These are phyloP conservation scores for Sebastes baramenuke DNA, from an alignment of 2,797 vertebrate species.

Conservation along the genomic window DNA sequence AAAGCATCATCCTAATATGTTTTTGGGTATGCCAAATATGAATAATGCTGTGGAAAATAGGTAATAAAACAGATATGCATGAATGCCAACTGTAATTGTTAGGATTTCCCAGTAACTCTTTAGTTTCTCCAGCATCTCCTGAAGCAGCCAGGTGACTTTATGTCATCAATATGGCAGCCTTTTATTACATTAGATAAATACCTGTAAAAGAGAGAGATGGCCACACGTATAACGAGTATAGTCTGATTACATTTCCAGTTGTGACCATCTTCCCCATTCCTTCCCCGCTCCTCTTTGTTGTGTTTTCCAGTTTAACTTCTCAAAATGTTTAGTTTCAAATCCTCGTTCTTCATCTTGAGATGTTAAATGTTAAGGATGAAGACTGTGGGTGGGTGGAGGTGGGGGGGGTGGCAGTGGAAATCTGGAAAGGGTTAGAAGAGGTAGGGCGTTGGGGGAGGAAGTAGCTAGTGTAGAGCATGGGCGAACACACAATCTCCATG, in stretches of 20 bases:
- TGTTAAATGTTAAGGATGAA: conserved; percentile 33
- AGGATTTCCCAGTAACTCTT: background rate
- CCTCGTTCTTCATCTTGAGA: conserved; percentile 24
- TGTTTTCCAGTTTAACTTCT: conserved; percentile 21
- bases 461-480: conserved; percentile 70
- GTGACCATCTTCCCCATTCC: background rate
- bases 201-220: conserved; percentile 14
- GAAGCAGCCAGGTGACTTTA: conserved; percentile 46
- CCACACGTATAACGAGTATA: conserved; percentile 35
- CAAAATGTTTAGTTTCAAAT: background rate
- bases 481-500: conserved; percentile 84
- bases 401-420: conserved; percentile 58
- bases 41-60: background rate
- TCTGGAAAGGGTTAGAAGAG: conserved; percentile 80
- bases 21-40: background rate
- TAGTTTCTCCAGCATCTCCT: background rate
- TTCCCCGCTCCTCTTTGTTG: background rate
- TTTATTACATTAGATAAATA: conserved; percentile 15
- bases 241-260: conserved; percentile 34
- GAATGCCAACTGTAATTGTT: background rate
- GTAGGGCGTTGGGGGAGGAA: conserved; percentile 69
- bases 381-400: conserved; percentile 1
- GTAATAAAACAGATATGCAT: background rate
- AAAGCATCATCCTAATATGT: background rate
- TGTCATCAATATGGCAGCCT: conserved; percentile 23